phyloP scores from a whole-genome alignment of 2,888 invertebrate genomes.

The Pseudococcus jackbeardsleyi region DNA sequence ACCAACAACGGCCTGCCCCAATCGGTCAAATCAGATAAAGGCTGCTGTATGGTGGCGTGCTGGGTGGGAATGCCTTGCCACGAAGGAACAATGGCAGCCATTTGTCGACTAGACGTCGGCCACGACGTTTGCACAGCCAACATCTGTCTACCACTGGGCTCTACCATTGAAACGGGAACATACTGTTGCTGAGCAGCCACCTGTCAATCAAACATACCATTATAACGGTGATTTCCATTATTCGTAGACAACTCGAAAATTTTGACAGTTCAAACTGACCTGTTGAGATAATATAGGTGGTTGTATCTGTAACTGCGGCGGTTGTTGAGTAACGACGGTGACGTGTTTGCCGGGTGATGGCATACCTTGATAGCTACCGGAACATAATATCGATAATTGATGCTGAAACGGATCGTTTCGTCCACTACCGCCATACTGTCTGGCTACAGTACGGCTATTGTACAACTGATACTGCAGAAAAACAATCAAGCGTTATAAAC shows the following conservation, averaged over 20 bases:
- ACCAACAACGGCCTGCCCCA: constrained; percentile 84
- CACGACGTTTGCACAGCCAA: constrained; percentile 73
- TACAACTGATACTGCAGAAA: constrained; percentile 82
- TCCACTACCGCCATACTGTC: constrained; percentile 77
- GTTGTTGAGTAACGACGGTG: constrained; percentile 76
- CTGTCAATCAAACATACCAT: not conserved
- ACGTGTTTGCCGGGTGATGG: constrained; percentile 81
- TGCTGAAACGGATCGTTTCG: constrained; percentile 84
- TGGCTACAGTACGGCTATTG: constrained; percentile 79
- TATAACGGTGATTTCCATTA: not conserved
- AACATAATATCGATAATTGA: constrained; percentile 92
- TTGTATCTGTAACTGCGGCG: constrained; percentile 80
- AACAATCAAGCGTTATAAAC: not conserved
- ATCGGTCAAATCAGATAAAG: constrained; percentile 75
- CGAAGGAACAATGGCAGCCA: constrained; percentile 83
- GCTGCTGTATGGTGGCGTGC: constrained; percentile 76
- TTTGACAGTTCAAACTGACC: constrained; percentile 67
- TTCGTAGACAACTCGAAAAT: not conserved
- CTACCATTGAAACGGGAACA: constrained; percentile 93
- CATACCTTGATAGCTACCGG: constrained; percentile 86
- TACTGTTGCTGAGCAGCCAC: constrained; percentile 83
- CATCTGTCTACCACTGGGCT: constrained; percentile 86
- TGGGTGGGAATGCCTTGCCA: constrained; percentile 84
- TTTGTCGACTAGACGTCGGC: constrained; percentile 79
- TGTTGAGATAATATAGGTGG: constrained; percentile 85